Base-by-base conservation (phyloP, 2,113 vertebrate species). In the Ctenomys sociabilis region DNA sequence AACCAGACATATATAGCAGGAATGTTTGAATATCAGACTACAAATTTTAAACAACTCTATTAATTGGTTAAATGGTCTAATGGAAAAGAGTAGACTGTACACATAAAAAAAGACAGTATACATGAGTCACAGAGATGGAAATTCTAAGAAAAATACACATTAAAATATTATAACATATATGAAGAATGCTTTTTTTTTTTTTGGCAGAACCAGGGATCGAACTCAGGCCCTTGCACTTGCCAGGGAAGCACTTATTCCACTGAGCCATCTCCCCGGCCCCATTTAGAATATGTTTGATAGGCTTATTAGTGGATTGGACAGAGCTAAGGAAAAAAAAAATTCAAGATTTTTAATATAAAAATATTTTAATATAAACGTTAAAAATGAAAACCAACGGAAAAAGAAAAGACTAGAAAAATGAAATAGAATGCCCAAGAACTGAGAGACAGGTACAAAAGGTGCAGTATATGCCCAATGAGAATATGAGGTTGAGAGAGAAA, bases 11-110 rank as follows among this genome's bases (percentile, higher is more conserved):
- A 77, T 30, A 73, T 68, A 54, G 21, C 40, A 86, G 11, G 8
- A n/a, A 93, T 83, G 30, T 43, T 95, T 40, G 13, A 83, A 88
- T 84, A 43, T 91, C 81, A 90, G 73, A 68, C 8, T 37, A 72
- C 66, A 40, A 82, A 93, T 61, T 90, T 63, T 64, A 80, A 95
- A 57, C n/a, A 73, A 59, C 64, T 57, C 28, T 68, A 63, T 90
- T 70, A 68, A 85, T 82, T 68, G 83, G 32, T 8, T 43, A 93
- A 86, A 59, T 9, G 1, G 7, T 82, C 45, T 73, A 85, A 80
- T 68, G 3, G 30, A 73, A 93, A 91, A 43, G 81, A 88, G n/a
- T 37, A 75, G 26, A 19, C 8, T 87, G 37, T 3, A 87, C 32
- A 37, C 21, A 72, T 80, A 52, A 43, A 63, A n/a, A 70, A 52